Percentiles rank a stretch among this genome's conserved stretches.
These are phyloP conservation scores for Anoplius nigerrimus DNA, from an alignment of 2,888 invertebrate species.

Conservation along the genomic window DNA sequence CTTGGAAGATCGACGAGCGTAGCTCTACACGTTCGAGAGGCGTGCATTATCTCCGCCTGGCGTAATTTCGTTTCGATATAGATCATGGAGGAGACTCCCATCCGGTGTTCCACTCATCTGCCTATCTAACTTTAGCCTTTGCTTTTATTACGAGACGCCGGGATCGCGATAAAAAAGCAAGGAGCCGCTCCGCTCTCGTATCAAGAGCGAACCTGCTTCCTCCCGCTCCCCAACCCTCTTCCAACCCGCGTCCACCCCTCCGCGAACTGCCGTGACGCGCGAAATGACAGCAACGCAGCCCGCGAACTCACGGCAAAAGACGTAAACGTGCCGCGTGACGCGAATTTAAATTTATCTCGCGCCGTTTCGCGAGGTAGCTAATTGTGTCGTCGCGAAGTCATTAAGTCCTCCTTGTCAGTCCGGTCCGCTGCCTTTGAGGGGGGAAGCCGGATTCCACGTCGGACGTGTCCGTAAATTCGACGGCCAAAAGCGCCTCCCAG, in stretches of 20 bases:
- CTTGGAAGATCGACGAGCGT: slow-evolving; percentile 43
- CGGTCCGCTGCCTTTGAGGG: slow-evolving; percentile 29
- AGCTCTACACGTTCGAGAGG: slow-evolving; percentile 32
- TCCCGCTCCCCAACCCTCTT: slow-evolving; percentile 7
- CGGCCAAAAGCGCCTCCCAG: no score
- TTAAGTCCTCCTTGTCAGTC: slow-evolving; percentile 44
- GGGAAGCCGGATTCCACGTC: no score
- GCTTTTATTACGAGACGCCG: slow-evolving; percentile 50
- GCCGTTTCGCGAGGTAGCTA: slow-evolving; percentile 48
- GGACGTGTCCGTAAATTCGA: no score
- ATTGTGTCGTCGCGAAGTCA: slow-evolving; percentile 55
- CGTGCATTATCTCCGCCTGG: slow-evolving; percentile 52
- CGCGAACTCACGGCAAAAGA: no score
- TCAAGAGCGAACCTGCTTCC: slow-evolving; percentile 32
- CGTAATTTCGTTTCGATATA: slow-evolving; percentile 58
- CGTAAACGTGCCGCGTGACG: background rate
- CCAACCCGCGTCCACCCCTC: background rate
- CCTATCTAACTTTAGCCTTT: slow-evolving; percentile 39
- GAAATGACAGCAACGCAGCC: no score
- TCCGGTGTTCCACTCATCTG: slow-evolving; percentile 22
- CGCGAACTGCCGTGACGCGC: background rate
- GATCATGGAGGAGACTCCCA: slow-evolving; percentile 46
- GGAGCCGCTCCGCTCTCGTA: slow-evolving; percentile 48
- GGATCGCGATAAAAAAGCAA: slow-evolving; percentile 48
- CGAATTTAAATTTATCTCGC: slow-evolving; percentile 59